Evolutionary conservation across 1,140 invertebrate species (phyloP).

Genomic region (Tetranychus cinnabarinus): DNA sequence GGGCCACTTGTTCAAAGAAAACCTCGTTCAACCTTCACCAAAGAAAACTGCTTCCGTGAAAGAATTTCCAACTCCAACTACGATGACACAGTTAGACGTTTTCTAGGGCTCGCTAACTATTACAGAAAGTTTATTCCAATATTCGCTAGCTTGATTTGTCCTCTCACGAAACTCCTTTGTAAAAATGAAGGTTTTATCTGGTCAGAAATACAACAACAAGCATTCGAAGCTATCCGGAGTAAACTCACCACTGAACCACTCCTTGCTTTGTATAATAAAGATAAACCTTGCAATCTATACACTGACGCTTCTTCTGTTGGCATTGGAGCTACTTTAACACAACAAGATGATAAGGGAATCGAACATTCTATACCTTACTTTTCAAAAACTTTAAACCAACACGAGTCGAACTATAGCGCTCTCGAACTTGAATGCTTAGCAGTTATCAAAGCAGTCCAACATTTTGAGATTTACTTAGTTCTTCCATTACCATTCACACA

Average conservation of each 20-base stretch:
- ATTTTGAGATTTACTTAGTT: neutral
- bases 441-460: neutral
- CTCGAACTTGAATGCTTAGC: neutral
- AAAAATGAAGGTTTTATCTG: neutral
- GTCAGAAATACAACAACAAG: neutral
- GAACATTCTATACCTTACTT: neutral
- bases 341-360: neutral
- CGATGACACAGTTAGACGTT: conserved; percentile 18
- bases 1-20: conserved; percentile 14
- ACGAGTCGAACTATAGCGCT: neutral
- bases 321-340: neutral
- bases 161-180: conserved; percentile 14
- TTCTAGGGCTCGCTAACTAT: conserved; percentile 23
- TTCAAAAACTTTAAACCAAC: neutral
- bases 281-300: neutral
- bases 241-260: neutral
- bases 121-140: conserved; percentile 23
- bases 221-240: neutral
- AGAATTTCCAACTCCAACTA: neutral
- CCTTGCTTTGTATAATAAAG: neutral
- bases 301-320: neutral
- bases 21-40: neutral
- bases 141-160: conserved; percentile 17
- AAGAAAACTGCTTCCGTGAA: neutral
- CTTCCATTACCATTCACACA: neutral